Base-by-base conservation (phyloP, 1,140 invertebrate genomes). In the Sinonovacula constricta region DNA sequence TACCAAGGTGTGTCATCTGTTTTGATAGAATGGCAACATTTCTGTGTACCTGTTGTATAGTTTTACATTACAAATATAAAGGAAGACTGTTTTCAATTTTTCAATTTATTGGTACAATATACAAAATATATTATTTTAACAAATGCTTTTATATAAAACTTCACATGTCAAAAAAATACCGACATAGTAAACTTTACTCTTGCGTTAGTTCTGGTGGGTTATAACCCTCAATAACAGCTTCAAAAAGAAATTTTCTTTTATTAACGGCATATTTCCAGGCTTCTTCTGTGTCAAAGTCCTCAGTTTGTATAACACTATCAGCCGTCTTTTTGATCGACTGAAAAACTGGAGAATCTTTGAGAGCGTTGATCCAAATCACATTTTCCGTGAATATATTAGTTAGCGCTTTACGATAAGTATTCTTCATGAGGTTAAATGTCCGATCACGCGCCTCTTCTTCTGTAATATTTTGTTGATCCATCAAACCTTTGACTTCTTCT, bases 281-380 rank as follows among this genome's bases (percentile, higher is more conserved):
- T 57, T 57, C 56, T n/a, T 57, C 56, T 30, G 26, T 57, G 31
- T n/a, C 56, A n/a, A 30, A 57, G 56, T 57, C n/a, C 28, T 57
- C 56, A 7, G n/a, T 57, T 18, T 7, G 10, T 30, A 30, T 57
- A 5, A 57, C 26, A 57, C 31, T 30, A 3, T 3, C 28, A 7
- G 56, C 22, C 3, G 56, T 28, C 31, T 54, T 57, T n/a, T 7
- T 57, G 31, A 22, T 57, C 31, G n/a, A 30, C 56, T 18, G 28
- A 57, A 30, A 57, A 26, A 57, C 31, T 30, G 56, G 56, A 57
- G 28, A 24, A 54, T 3, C 3, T 24, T 22, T 18, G 26, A 54
- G 51, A 54, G 15, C 51, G 26, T 54, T 54, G 51, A 15, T 54
- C 51, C 18, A 54, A 3, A 54, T 18, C 26, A 54, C 26, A 54